Conservation (phyloP, 2,113 vertebrate species). For the Recurvirostra avosetta region DNA sequence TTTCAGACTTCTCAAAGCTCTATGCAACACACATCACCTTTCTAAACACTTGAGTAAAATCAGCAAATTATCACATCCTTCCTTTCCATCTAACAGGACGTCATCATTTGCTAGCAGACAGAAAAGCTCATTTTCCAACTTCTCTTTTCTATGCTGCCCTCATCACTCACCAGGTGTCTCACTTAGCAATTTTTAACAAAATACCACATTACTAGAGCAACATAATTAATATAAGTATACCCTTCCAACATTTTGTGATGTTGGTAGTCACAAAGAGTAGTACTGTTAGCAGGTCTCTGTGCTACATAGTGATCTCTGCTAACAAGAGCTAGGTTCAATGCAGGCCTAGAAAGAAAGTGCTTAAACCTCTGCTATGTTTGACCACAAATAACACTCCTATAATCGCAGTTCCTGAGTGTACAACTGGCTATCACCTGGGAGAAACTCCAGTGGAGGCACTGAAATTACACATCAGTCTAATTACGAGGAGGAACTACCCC, state of each 20-base stretch:
- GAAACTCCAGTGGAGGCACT: neutral
- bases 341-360: neutral
- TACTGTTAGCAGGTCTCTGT: neutral
- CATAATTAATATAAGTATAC: neutral
- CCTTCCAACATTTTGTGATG: neutral
- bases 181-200: neutral
- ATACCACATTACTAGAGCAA: slow-evolving; percentile 6
- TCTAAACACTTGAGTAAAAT: neutral
- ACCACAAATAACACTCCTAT: neutral
- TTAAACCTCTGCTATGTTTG: neutral
- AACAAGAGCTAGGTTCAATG: neutral
- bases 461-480: neutral
- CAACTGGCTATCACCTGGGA: neutral
- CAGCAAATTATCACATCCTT: slow-evolving; percentile 13
- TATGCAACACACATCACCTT: neutral
- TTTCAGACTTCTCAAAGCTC: neutral
- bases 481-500: neutral
- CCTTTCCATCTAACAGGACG: neutral
- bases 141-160: neutral
- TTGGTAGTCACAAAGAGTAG: neutral
- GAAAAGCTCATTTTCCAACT: neutral
- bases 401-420: neutral
- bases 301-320: neutral
- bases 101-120: neutral
- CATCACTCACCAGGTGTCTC: neutral